Evolutionary conservation across 2,888 invertebrate species (phyloP), one percentile per base, ranked within the genome.

Genomic region (Tricholauxania praeusta): DNA sequence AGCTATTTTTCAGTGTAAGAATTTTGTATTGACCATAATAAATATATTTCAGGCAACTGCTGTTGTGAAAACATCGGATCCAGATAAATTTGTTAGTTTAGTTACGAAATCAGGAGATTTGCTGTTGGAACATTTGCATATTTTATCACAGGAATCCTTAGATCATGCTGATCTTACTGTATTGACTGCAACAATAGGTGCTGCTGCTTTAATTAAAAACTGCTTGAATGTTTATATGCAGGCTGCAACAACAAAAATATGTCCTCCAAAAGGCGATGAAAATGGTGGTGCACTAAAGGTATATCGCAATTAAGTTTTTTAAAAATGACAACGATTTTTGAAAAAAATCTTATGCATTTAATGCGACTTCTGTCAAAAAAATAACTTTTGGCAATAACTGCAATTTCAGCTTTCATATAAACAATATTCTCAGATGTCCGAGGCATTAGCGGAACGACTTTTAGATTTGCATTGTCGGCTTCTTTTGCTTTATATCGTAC

Each of bases 111-210:
- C 94, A 0, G 91, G 92, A 15, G 92, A 93, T 79, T 90, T 93
- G 77, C 85, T 95, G 14, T 60, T 87, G 91, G 94, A 94, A 81
- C 95, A 95, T 83, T 89, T 95, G 0, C 94, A 95, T 83, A 89
- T 92, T 52, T 83, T 95, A 12, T 94, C 93, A 0, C 95, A 95
- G 87, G 95, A 95, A 84, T 94, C 95, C 0, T 84, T 95, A 17
- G 95, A 95, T 87, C 95, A 95, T 82, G 95, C 95, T 0, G 95
- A 95, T 84, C 87, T 95, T 17, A 92, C 94, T 0, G 94, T 94
- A 15, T 84, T 95, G 7, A 94, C 94, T 1, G 94, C 94, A 0
- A 94, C 95, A 0, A 90, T 95, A 10, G 95, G 95, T 0, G 95
- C 95, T 0, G 92, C 94, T 0, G 93, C 94, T 0, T 86, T 95